These are phyloP conservation scores for Drosophila ezoana DNA, from an alignment of 2,888 invertebrate genomes.

Conservation along the genomic window DNA sequence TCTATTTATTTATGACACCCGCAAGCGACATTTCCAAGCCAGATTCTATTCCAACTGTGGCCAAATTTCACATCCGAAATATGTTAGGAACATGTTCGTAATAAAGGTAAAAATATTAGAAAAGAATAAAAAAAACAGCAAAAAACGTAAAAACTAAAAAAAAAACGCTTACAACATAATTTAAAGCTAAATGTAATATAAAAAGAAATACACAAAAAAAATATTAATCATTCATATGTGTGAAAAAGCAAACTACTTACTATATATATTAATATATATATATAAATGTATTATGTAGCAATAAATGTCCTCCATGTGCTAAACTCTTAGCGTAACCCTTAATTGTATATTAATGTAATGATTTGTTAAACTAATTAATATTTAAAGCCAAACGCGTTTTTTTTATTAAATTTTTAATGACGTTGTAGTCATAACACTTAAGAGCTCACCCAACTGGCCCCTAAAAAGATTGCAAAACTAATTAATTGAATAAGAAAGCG, in stretches of 20 bases:
- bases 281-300: slow-evolving; percentile 70
- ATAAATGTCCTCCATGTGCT: slow-evolving; percentile 84
- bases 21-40: neutral
- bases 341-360: slow-evolving; percentile 61
- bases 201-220: slow-evolving; percentile 5
- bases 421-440: slow-evolving; percentile 82
- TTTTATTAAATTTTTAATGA: slow-evolving; percentile 78
- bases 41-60: neutral
- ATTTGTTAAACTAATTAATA: slow-evolving; percentile 71
- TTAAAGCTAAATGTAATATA: slow-evolving; percentile 40
- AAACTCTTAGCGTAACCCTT: slow-evolving; percentile 63
- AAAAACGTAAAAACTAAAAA: slow-evolving; percentile 2
- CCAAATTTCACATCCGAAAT: slow-evolving; percentile 31
- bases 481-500: slow-evolving; percentile 39
- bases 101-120: neutral
- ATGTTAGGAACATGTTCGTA: slow-evolving; percentile 15
- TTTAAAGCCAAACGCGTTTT: slow-evolving; percentile 64
- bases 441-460: slow-evolving; percentile 26
- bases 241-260: slow-evolving; percentile 28
- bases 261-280: neutral
- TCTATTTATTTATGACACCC: slow-evolving; percentile 22
- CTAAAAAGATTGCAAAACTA: slow-evolving; percentile 38
- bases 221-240: slow-evolving; percentile 11
- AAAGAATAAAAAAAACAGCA: neutral
- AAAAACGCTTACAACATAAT: slow-evolving; percentile 26